phyloP scores from a whole-genome alignment of 1,140 invertebrate species.

The Neodiprion virginianus region DNA sequence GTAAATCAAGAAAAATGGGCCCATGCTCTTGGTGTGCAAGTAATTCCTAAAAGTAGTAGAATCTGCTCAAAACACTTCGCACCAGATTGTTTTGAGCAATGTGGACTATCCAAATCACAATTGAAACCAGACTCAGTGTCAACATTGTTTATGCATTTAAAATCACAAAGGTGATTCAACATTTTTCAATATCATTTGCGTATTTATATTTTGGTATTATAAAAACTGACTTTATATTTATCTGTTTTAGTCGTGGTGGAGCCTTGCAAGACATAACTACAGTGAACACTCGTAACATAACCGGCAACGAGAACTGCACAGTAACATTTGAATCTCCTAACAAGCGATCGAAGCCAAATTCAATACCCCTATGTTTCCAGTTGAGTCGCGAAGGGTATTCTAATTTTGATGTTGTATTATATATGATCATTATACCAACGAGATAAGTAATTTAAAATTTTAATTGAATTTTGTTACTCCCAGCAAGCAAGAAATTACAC shows the following conservation, averaged over 20 bases:
- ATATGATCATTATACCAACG: neutral
- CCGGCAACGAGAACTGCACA: neutral
- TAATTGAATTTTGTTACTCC: neutral
- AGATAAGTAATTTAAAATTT: neutral
- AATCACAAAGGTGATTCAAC: too few species aligned
- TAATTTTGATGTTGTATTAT: neutral
- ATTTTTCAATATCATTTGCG: too few species aligned
- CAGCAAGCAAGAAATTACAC: neutral
- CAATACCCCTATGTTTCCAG: neutral
- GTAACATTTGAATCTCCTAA: neutral
- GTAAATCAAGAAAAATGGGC: too few species aligned
- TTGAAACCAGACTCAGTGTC: too few species aligned
- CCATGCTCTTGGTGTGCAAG: too few species aligned
- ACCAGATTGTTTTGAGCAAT: too few species aligned
- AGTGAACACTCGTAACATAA: neutral
- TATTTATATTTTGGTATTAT: too few species aligned
- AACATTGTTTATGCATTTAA: too few species aligned
- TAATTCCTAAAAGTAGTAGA: too few species aligned
- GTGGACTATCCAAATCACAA: too few species aligned
- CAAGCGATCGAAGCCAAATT: neutral
- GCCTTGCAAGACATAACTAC: conserved; percentile 1
- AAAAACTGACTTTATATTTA: neutral
- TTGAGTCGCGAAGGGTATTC: neutral
- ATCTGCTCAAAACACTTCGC: too few species aligned
- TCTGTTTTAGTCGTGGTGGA: neutral